Percentiles rank a stretch among this genome's conserved stretches.
Conservation (phyloP, 2,888 invertebrate genomes). For the Trissolcus brochymenae region DNA sequence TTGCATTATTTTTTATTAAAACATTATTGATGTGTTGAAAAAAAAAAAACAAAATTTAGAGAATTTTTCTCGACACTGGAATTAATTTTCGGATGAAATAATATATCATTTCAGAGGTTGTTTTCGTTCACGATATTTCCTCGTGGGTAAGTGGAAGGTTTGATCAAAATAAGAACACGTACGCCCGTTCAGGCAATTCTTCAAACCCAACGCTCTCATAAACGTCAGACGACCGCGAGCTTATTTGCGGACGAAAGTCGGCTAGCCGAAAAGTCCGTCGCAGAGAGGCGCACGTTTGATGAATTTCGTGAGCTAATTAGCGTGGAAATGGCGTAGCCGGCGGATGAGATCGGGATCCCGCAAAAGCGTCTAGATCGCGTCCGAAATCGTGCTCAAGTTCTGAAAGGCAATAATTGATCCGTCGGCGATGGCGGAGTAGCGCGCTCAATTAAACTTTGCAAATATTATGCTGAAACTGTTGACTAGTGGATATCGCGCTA, state of each 20-base stretch:
- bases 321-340: constrained; percentile 10
- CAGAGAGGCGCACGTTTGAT: constrained; percentile 14
- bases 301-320: constrained; percentile 28
- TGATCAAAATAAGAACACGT: constrained; percentile 36
- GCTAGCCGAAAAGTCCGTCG: constrained; percentile 13
- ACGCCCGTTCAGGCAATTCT: constrained; percentile 28
- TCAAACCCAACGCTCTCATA: constrained; percentile 32
- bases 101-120: background rate
- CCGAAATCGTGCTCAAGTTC: constrained; percentile 21
- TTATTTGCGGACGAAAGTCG: constrained; percentile 27
- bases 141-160: constrained; percentile 5
- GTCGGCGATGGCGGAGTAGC: constrained; percentile 60
- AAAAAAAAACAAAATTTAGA: background rate
- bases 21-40: background rate
- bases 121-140: constrained; percentile 5
- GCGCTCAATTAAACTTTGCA: constrained; percentile 73
- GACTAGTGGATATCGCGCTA: constrained; percentile 50
- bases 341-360: constrained; percentile 2
- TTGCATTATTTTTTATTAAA: background rate
- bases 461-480: constrained; percentile 67
- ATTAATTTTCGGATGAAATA: constrained; percentile 1
- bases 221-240: constrained; percentile 17
- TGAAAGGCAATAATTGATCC: constrained; percentile 46
- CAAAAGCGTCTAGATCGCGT: constrained; percentile 12
- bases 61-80: background rate